These are phyloP conservation scores for Pristionchus mayeri DNA, from an alignment of 2,888 invertebrate species.

Conservation along the genomic window DNA sequence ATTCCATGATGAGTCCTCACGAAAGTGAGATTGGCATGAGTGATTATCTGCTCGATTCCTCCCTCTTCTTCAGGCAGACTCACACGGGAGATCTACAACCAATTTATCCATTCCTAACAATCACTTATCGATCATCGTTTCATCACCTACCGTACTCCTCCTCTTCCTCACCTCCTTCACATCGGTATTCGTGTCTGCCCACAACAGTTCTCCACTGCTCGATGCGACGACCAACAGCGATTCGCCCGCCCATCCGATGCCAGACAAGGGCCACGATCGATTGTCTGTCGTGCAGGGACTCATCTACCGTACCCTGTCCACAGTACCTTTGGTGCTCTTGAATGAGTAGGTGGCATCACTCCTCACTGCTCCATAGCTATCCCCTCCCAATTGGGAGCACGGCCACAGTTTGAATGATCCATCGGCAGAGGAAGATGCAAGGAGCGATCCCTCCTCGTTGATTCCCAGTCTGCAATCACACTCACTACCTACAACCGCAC, in stretches of 20 bases:
- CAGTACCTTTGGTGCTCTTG: background rate
- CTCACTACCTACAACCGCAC: background rate
- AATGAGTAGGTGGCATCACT: slow-evolving; percentile 41
- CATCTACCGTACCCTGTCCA: background rate
- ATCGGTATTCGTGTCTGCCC: slow-evolving; percentile 18
- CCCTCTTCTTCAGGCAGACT: slow-evolving; percentile 35
- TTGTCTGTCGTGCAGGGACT: background rate
- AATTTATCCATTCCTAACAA: background rate
- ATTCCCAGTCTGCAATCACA: slow-evolving; percentile 41
- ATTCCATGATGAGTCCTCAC: slow-evolving; percentile 42
- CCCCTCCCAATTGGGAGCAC: slow-evolving; percentile 33
- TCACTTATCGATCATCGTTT: too few species aligned
- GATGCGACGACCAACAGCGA: slow-evolving; percentile 3
- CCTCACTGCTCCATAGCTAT: slow-evolving; percentile 48
- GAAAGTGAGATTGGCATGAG: background rate
- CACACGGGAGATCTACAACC: slow-evolving; percentile 5
- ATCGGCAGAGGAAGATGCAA: slow-evolving; percentile 41
- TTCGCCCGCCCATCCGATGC: slow-evolving; percentile 40
- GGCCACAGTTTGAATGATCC: slow-evolving; percentile 48
- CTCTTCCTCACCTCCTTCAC: slow-evolving; percentile 38
- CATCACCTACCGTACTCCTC: background rate
- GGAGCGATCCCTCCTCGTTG: background rate
- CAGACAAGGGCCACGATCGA: slow-evolving; percentile 6
- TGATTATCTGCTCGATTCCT: slow-evolving; percentile 37
- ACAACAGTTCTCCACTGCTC: slow-evolving; percentile 33